Percentiles rank a stretch among this genome's conserved stretches.
Conservation (phyloP, 2,888 invertebrate genomes). For the Pegoplata infirma region DNA sequence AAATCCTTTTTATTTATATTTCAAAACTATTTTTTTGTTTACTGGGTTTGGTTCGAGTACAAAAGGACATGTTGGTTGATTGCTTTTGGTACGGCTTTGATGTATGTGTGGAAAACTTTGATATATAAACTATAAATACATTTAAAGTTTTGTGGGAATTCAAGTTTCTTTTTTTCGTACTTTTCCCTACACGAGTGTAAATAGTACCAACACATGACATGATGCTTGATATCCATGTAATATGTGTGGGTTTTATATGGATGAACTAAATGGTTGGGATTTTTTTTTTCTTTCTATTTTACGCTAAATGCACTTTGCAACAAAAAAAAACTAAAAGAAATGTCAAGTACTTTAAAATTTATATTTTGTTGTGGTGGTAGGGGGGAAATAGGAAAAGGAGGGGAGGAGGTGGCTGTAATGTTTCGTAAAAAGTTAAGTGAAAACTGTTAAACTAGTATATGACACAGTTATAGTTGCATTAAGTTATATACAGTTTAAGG, state of each 20-base stretch:
- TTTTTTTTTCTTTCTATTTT: background rate
- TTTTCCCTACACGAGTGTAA: background rate
- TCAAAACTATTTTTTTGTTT: background rate
- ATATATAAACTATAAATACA: conserved; percentile 11
- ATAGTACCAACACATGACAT: background rate
- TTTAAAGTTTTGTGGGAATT: background rate
- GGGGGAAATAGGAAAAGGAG: too few relatives aligned
- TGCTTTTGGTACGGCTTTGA: conserved; percentile 1
- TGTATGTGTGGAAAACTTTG: conserved; percentile 10
- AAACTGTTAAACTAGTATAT: background rate
- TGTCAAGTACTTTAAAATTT: conserved; percentile 44
- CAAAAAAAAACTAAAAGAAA: background rate
- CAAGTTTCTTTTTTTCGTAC: background rate
- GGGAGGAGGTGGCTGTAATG: too few relatives aligned
- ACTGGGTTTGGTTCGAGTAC: background rate
- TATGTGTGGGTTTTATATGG: conserved; percentile 5
- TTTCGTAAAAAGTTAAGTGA: conserved; percentile 16
- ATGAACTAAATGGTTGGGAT: conserved; percentile 1
- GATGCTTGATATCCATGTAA: background rate
- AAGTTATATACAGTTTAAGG: background rate
- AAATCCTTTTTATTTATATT: too few relatives aligned
- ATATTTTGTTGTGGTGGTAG: conserved; percentile 41
- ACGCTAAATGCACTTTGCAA: conserved; percentile 44
- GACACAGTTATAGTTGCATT: background rate
- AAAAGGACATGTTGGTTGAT: background rate